Conservation (phyloP, 1,140 invertebrate genomes). For the Idris sp. region DNA sequence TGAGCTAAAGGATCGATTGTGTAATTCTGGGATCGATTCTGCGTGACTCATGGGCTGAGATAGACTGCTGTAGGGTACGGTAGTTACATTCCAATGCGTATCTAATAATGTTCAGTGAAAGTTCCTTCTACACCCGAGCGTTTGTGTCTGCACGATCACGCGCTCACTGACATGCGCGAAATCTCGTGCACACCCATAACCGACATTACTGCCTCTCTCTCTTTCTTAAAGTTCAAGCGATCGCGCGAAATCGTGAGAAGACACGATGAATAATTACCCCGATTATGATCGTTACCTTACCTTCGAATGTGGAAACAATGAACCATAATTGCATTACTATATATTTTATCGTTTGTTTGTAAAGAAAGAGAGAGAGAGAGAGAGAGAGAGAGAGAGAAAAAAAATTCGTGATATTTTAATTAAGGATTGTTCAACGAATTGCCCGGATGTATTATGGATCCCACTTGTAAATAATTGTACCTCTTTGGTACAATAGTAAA, state of each 20-base stretch:
- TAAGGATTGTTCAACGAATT: constrained; percentile 1
- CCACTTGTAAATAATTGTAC: no score
- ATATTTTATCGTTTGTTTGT: no score
- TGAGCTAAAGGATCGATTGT: constrained; percentile 27
- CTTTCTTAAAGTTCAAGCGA: constrained; percentile 45
- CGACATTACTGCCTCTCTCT: constrained; percentile 3
- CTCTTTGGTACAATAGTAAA: no score
- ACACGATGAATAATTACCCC: constrained; percentile 40
- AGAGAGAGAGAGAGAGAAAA: no score
- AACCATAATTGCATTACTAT: constrained; percentile 7
- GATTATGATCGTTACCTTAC: constrained; percentile 22
- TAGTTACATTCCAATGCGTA: constrained; percentile 76
- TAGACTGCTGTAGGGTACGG: constrained; percentile 64
- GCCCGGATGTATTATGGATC: no score
- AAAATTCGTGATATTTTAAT: constrained; percentile 24
- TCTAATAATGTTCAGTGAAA: constrained; percentile 77
- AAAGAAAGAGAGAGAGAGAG: no score
- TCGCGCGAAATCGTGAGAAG: constrained; percentile 45
- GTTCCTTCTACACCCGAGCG: constrained; percentile 69
- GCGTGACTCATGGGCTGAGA: constrained; percentile 31
- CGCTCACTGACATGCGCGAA: constrained; percentile 57
- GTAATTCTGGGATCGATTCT: constrained; percentile 38
- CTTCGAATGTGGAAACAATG: constrained; percentile 40
- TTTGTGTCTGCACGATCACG: constrained; percentile 68
- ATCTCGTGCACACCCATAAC: constrained; percentile 50